Evolutionary conservation across 2,113 vertebrate species (phyloP).

Genomic region (Oreamnos americanus): DNA sequence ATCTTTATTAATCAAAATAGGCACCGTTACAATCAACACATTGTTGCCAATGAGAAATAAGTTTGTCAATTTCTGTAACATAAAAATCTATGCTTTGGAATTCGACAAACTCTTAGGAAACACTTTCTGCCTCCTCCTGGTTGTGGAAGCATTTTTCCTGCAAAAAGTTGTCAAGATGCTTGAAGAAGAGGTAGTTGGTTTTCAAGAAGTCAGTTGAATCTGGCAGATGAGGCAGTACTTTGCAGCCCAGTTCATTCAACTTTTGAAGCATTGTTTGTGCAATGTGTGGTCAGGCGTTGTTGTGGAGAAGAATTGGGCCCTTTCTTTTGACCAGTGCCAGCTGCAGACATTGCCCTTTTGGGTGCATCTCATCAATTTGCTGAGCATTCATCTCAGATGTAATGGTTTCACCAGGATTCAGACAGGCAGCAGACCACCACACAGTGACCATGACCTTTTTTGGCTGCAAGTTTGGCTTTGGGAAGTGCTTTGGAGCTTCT

Average conservation of each 20-base stretch:
- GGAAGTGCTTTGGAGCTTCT: background rate
- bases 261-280: background rate
- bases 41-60: background rate
- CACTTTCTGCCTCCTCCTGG: background rate
- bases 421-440: background rate
- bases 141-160: background rate
- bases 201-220: background rate
- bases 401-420: background rate
- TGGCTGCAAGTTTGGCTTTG: background rate
- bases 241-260: background rate
- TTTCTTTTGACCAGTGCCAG: background rate
- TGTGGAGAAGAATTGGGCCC: background rate
- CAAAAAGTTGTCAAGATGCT: background rate
- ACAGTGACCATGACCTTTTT: background rate
- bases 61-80: background rate
- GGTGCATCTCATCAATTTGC: background rate
- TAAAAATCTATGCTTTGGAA: background rate
- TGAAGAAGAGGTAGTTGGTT: background rate
- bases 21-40: background rate
- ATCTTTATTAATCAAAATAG: background rate
- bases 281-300: background rate
- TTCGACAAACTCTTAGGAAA: background rate
- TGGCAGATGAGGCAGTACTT: background rate
- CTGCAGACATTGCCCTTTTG: background rate
- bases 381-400: background rate